Base-by-base conservation (phyloP, 2,888 invertebrate species). In the Coleophora flavipennella region DNA sequence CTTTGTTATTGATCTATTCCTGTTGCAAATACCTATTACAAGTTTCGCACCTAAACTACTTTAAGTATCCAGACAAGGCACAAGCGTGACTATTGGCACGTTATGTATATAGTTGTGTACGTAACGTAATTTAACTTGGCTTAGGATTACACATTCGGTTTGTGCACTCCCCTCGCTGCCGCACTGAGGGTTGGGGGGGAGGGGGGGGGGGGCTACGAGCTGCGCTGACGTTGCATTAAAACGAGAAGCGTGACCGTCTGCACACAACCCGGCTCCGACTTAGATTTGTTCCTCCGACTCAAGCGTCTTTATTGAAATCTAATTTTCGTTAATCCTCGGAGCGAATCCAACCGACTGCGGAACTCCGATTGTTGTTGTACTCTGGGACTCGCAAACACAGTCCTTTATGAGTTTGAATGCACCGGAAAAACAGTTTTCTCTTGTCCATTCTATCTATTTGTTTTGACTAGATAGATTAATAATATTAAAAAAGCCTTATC, bases 231-330 rank as follows among this genome's bases (percentile, higher is more conserved):
- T 67, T 63, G 74, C 76, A 71, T 71, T 75, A 67, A 65, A 69
- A 70, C 63, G 63, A 67, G 62, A 60, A 72, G 64, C 76, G 74
- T 79, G 78, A 73, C 75, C 72, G 71, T 72, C 74, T 67, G 67
- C 58, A 65, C 65, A 62, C 65, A 70, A 64, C 66, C 60, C 69
- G 66, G 72, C 70, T 74, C 67, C 67, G 62, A 63, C 67, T 72
- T 67, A 67, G 74, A 69, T 74, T 72, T 71, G 72, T 70, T 65
- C 63, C 67, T 57, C 65, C 67, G 71, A 57, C 65, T 71, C 75
- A 73, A 75, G 66, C 79, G 74, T 80, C 79, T 81, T 20, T 80
- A 81, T 81, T 80, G 83, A 80, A 83, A 83, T 81, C 76, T 77
- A 80, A 81, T 83, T 81, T 81, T 79, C 77, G 73, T 66, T 81